These are phyloP conservation scores for Helobdella robusta DNA, from an alignment of 2,888 invertebrate genomes.

Conservation along the genomic window DNA sequence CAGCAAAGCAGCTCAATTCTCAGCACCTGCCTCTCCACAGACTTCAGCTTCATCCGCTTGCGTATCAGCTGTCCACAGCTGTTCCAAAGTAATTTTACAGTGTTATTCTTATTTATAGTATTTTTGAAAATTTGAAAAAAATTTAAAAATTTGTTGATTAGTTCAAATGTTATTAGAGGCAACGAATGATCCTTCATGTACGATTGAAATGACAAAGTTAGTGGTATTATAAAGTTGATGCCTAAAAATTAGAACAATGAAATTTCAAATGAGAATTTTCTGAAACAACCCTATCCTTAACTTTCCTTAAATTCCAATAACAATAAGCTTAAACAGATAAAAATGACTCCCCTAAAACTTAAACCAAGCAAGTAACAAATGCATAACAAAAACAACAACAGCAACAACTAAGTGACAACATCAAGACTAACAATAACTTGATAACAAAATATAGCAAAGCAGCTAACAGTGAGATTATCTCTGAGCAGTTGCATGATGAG, in stretches of 20 bases:
- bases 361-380: too few relatives aligned
- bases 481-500: constrained; percentile 62
- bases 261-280: neutral
- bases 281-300: too few relatives aligned
- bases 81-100: too few relatives aligned
- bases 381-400: too few relatives aligned
- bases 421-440: too few relatives aligned
- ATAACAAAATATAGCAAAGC: neutral
- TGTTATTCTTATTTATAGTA: too few relatives aligned
- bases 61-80: constrained; percentile 33
- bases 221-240: neutral
- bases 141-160: neutral
- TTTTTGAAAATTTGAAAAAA: too few relatives aligned
- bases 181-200: neutral
- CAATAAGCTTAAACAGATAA: too few relatives aligned
- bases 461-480: constrained; percentile 52
- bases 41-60: constrained; percentile 29
- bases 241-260: neutral
- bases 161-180: neutral
- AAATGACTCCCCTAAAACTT: too few relatives aligned
- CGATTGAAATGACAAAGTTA: too few relatives aligned
- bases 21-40: constrained; percentile 5
- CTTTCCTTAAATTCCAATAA: too few relatives aligned
- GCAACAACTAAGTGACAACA: too few relatives aligned
- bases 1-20: neutral